These are phyloP conservation scores for Zaprionus ghesquierei DNA, from an alignment of 1,140 invertebrate species.

Conservation along the genomic window DNA sequence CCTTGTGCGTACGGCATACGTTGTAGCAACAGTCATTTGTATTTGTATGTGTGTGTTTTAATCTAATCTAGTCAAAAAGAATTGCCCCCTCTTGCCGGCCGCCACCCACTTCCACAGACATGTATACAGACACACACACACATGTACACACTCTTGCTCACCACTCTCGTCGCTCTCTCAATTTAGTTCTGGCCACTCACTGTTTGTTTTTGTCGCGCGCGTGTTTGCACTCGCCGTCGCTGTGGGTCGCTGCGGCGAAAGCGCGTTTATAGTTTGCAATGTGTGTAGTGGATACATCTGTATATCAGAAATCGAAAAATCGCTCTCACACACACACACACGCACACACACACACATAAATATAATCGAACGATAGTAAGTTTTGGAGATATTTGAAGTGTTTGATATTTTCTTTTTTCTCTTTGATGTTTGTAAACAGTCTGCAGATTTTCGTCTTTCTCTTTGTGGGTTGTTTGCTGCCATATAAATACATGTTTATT, in stretches of 20 bases:
- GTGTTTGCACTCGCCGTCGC: conserved; percentile 60
- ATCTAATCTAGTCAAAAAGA: conserved; percentile 47
- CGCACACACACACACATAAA: not conserved
- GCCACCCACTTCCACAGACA: conserved; percentile 39
- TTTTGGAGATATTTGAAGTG: conserved; percentile 42
- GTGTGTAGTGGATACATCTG: conserved; percentile 6
- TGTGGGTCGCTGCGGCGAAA: conserved; percentile 57
- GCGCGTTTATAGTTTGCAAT: conserved; percentile 51
- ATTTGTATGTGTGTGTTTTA: conserved; percentile 20
- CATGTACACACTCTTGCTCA: not conserved
- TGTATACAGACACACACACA: not conserved
- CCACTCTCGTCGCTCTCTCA: not conserved
- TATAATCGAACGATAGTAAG: not conserved
- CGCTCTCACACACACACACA: conserved; percentile 8
- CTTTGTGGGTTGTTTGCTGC: conserved; percentile 25
- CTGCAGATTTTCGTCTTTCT: conserved; percentile 46
- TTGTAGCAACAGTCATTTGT: conserved; percentile 33
- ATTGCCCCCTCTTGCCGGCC: conserved; percentile 34
- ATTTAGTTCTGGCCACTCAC: not conserved
- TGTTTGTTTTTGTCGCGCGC: conserved; percentile 75
- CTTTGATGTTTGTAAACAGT: conserved; percentile 65
- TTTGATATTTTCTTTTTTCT: conserved; percentile 20
- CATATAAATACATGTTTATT: not conserved
- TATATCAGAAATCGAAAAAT: conserved; percentile 16
- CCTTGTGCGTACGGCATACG: conserved; percentile 39